phyloP scores from a whole-genome alignment of 2,113 vertebrate species.

The Clinocottus analis region DNA sequence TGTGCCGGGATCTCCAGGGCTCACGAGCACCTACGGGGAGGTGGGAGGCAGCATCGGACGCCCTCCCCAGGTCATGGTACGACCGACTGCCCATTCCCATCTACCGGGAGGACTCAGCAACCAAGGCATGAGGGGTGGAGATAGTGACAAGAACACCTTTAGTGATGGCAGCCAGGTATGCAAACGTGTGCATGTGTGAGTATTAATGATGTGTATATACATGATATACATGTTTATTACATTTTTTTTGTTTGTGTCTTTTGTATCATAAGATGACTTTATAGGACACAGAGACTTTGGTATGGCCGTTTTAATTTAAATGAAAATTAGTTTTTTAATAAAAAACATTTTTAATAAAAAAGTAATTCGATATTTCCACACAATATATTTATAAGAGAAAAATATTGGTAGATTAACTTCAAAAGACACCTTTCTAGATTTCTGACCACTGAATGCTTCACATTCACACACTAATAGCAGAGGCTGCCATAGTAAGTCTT shows the following conservation, averaged over 20 bases:
- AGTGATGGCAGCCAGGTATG: slow-evolving; percentile 71
- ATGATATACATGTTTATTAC: background rate
- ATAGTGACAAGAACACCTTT: slow-evolving; percentile 65
- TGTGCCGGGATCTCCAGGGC: slow-evolving; percentile 77
- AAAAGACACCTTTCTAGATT: too few species aligned
- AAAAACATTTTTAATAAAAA: background rate
- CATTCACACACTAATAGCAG: too few species aligned
- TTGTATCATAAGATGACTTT: background rate
- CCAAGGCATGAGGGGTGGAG: slow-evolving; percentile 39
- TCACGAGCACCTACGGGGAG: slow-evolving; percentile 68
- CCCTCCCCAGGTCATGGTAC: slow-evolving; percentile 92
- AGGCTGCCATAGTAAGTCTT: too few species aligned
- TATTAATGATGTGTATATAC: background rate
- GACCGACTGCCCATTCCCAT: slow-evolving; percentile 89
- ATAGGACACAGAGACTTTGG: too few species aligned
- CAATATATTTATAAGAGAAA: background rate
- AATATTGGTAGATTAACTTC: background rate
- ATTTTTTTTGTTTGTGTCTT: background rate
- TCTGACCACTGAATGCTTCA: too few species aligned
- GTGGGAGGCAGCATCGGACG: slow-evolving; percentile 83
- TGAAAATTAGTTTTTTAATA: too few species aligned
- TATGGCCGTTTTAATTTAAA: too few species aligned
- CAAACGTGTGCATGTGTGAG: background rate
- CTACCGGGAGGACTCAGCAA: slow-evolving; percentile 61
- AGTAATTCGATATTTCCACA: background rate